Conservation (phyloP, 2,797 vertebrate genomes). For the Sus cebifrons region DNA sequence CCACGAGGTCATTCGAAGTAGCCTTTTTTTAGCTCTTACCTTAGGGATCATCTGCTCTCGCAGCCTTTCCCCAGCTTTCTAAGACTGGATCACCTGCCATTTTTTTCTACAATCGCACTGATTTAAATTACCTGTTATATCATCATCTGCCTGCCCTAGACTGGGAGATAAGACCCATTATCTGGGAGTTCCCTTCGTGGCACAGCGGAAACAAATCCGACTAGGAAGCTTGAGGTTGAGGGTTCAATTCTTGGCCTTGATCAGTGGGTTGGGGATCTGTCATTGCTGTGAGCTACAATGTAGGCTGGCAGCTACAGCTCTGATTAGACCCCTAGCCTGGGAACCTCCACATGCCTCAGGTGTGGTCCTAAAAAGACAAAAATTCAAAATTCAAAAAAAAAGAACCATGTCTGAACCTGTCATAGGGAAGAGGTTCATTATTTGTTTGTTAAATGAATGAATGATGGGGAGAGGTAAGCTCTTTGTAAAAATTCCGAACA, state of each 20-base stretch:
- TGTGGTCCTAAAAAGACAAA: no score
- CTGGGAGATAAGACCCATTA: not conserved
- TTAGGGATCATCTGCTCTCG: not conserved
- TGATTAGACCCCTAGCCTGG: no score
- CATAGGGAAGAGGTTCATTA: not conserved
- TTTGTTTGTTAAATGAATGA: slow-evolving; percentile 40
- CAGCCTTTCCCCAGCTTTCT: slow-evolving; percentile 60
- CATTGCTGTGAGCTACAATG: no score
- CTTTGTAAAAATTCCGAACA: slow-evolving; percentile 58
- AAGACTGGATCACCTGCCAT: not conserved
- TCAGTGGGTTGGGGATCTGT: no score
- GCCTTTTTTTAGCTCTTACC: slow-evolving; percentile 43
- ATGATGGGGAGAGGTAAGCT: not conserved
- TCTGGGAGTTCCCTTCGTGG: no score
- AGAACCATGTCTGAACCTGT: slow-evolving; percentile 1
- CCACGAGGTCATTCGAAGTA: slow-evolving; percentile 55
- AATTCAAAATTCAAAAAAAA: no score
- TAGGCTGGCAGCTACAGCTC: no score
- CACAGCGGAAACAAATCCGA: no score
- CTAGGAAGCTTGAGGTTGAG: no score
- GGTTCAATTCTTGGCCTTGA: no score
- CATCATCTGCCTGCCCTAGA: not conserved
- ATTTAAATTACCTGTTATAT: slow-evolving; percentile 48
- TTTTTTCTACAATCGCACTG: slow-evolving; percentile 21
- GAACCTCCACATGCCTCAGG: no score